Conservation (phyloP, 2,888 invertebrate species). For the Megastigmus dorsalis region DNA sequence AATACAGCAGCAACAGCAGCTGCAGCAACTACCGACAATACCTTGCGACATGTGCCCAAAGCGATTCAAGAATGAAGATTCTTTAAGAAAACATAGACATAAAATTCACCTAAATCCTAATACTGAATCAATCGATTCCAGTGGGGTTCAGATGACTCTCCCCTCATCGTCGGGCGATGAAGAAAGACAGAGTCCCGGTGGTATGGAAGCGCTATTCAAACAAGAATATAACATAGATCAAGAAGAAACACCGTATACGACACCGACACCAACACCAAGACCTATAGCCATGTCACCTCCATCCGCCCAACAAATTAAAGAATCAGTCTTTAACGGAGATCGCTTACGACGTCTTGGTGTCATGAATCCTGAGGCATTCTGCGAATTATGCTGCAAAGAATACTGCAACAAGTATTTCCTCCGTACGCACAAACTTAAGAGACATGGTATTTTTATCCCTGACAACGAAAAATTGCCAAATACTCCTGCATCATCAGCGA, state of each 20-base stretch:
- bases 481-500: constrained; percentile 63
- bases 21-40: constrained; percentile 65
- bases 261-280: constrained; percentile 65
- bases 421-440: constrained; percentile 92
- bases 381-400: constrained; percentile 94
- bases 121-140: constrained; percentile 58
- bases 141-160: constrained; percentile 52
- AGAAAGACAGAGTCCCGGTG: constrained; percentile 66
- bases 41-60: constrained; percentile 84
- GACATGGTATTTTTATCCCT: constrained; percentile 88
- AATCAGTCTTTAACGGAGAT: constrained; percentile 83
- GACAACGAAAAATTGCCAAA: constrained; percentile 77
- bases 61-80: constrained; percentile 84
- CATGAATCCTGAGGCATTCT: constrained; percentile 91
- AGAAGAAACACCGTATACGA: constrained; percentile 67
- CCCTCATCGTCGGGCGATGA: constrained; percentile 59
- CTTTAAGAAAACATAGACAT: constrained; percentile 82
- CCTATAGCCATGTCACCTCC: constrained; percentile 63
- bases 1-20: constrained; percentile 37
- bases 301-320: constrained; percentile 80
- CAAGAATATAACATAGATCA: constrained; percentile 71
- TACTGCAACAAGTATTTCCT: constrained; percentile 96
- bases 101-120: constrained; percentile 78
- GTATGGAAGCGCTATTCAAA: constrained; percentile 69
- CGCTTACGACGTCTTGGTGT: constrained; percentile 87